phyloP scores from a whole-genome alignment of 1,140 invertebrate species.

The Nasonia giraulti region DNA sequence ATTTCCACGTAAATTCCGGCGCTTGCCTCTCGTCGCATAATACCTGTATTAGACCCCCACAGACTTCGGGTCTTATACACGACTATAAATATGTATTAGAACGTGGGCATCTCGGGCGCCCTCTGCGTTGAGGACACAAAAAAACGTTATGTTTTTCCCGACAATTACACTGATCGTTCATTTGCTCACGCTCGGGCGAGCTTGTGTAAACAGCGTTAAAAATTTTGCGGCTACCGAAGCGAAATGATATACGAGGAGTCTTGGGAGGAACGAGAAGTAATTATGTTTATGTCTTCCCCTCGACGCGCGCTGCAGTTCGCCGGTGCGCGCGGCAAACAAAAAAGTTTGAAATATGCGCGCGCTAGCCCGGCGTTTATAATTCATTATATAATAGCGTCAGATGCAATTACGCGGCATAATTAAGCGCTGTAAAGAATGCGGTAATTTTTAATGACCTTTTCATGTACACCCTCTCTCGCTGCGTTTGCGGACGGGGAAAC shows the following conservation, averaged over 20 bases:
- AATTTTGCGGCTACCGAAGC: constrained; percentile 43
- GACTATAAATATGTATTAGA: constrained; percentile 70
- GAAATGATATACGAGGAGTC: constrained; percentile 51
- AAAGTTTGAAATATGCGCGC: not conserved
- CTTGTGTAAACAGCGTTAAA: constrained; percentile 43
- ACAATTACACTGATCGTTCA: constrained; percentile 30
- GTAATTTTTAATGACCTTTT: constrained; percentile 30
- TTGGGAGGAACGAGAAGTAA: constrained; percentile 37
- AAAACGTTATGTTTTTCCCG: constrained; percentile 36
- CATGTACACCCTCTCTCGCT: not conserved
- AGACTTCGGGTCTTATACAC: constrained; percentile 59
- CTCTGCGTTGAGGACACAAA: not conserved
- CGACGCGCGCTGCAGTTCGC: not conserved
- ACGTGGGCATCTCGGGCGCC: constrained; percentile 31
- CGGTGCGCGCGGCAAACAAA: constrained; percentile 27
- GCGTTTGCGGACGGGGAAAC: not conserved
- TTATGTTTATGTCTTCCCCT: constrained; percentile 32
- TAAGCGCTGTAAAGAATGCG: not conserved
- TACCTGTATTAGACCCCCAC: constrained; percentile 66
- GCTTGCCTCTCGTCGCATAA: constrained; percentile 62
- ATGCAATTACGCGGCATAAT: constrained; percentile 43
- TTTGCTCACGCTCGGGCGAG: not conserved
- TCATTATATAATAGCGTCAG: constrained; percentile 24
- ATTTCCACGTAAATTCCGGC: constrained; percentile 66
- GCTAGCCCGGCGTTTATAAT: not conserved